Evolutionary conservation across 2,113 vertebrate genomes (phyloP), one percentile per base, ranked within the genome.

Genomic region (Menura novaehollandiae): DNA sequence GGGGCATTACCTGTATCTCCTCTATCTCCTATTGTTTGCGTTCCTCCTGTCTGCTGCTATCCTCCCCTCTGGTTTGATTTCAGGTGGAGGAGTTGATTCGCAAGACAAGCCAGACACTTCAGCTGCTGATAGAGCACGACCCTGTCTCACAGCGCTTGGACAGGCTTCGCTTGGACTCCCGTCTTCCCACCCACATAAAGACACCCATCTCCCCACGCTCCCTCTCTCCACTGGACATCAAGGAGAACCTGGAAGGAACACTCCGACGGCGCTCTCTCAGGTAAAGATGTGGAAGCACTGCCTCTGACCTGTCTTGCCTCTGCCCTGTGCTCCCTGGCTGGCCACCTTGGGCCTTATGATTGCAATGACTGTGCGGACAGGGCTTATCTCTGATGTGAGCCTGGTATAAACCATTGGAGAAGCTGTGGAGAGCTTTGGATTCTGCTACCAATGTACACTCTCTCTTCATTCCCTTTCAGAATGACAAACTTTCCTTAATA

Each of bases 61-160:
- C 56, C 51, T 78, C 55, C 63, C 59, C 67, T 96, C 68, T 78
- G 83, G 44, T 89, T 71, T 94, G 47, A 22, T 9, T 95, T 32
- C 91, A 99, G 99, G 99, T 99, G 91, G 98, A 99, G 84, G 98
- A 99, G 37, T 96, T 99, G 20, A 98, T 99, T 93, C 98, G 98
- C 97, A 98, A 98, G 94, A 99, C 99, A 15, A 99, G 98, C 97
- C 99, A 99, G 96, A 98, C 99, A 0, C 98, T 99, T 62, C 99
- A 99, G 98, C 98, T 99, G 95, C 97, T 99, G 41, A 99, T 99
- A 13, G 99, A 99, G 93, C 99, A 99, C 0, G 99, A 99, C 94
- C 99, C 99, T 0, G 98, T 99, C 93, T 98, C 98, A 11, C 99
- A 99, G 97, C 98, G 98, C 74, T 93, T 99, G 74, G 99, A 99